These are phyloP conservation scores for Rhodinocichla rosea DNA, from an alignment of 2,113 vertebrate genomes.

Conservation along the genomic window DNA sequence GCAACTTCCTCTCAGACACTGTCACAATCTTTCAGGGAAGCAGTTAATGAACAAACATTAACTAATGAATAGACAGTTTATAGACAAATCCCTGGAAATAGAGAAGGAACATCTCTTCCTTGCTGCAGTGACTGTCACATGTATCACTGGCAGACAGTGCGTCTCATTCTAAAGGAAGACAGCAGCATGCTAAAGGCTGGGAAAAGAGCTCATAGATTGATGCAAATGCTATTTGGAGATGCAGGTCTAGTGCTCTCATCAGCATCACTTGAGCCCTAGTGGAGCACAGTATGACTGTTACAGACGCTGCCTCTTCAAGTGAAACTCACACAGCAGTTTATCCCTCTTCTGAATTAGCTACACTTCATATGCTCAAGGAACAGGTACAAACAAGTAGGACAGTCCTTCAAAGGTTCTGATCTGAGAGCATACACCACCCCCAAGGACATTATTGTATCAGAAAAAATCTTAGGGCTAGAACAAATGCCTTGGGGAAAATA, in stretches of 20 bases:
- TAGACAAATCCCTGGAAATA: neutral
- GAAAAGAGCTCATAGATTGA: neutral
- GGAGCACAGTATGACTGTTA: neutral
- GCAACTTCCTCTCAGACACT: neutral
- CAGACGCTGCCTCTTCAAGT: neutral
- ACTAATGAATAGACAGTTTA: neutral
- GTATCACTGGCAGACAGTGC: neutral
- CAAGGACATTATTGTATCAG: neutral
- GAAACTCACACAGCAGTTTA: neutral
- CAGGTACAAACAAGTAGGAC: neutral
- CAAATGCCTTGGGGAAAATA: neutral
- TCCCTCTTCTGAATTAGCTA: neutral
- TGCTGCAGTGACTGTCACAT: neutral
- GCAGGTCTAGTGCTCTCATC: neutral
- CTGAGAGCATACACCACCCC: neutral
- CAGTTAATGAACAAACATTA: neutral
- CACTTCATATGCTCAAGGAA: neutral
- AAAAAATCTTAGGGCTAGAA: neutral
- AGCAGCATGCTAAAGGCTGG: neutral
- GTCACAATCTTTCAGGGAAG: neutral
- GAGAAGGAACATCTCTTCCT: neutral
- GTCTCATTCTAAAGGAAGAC: neutral
- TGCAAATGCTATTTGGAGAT: neutral
- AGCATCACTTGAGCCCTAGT: neutral
- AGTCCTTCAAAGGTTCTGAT: neutral